A percentile compares a stretch with the other conserved stretches of the same genome.
Evolutionary conservation across 2,113 vertebrate genomes (phyloP).

Genomic region (Amphiprion percula): DNA sequence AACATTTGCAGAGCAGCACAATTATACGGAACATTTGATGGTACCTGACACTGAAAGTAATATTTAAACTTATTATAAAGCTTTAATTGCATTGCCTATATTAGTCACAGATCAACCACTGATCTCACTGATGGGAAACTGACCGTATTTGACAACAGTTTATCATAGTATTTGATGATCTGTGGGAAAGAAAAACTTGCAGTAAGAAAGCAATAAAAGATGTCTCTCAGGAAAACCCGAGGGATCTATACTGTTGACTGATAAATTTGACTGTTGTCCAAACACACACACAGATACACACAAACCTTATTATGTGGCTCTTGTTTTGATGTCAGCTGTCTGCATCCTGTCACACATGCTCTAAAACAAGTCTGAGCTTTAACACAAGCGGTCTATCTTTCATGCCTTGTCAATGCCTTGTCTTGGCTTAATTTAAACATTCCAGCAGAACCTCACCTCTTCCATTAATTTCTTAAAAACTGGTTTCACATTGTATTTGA

Average conservation of each 20-base stretch:
- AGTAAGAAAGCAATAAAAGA: slow-evolving; percentile 58
- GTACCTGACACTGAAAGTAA: background rate
- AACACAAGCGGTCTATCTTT: background rate
- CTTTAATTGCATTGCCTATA: background rate
- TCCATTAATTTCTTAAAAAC: background rate
- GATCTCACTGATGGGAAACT: background rate
- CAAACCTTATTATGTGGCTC: slow-evolving; percentile 23
- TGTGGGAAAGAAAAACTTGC: background rate
- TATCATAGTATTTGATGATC: background rate
- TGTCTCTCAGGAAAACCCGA: slow-evolving; percentile 71
- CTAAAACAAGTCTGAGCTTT: slow-evolving; percentile 5
- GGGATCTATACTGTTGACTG: slow-evolving; percentile 87
- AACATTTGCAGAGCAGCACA: background rate
- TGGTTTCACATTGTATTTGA: slow-evolving; percentile 12
- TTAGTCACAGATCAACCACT: background rate
- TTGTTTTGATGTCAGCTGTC: slow-evolving; percentile 50
- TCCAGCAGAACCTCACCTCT: slow-evolving; percentile 10
- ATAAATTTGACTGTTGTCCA: slow-evolving; percentile 87
- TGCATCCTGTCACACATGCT: slow-evolving; percentile 17
- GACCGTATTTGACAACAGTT: background rate
- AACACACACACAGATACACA: slow-evolving; percentile 70
- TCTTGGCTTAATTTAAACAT: slow-evolving; percentile 6
- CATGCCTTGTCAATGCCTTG: background rate
- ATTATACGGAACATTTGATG: background rate
- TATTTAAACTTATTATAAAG: slow-evolving; percentile 10